Base-by-base conservation (phyloP, 2,797 vertebrate genomes). In the Pangasius djambal region DNA sequence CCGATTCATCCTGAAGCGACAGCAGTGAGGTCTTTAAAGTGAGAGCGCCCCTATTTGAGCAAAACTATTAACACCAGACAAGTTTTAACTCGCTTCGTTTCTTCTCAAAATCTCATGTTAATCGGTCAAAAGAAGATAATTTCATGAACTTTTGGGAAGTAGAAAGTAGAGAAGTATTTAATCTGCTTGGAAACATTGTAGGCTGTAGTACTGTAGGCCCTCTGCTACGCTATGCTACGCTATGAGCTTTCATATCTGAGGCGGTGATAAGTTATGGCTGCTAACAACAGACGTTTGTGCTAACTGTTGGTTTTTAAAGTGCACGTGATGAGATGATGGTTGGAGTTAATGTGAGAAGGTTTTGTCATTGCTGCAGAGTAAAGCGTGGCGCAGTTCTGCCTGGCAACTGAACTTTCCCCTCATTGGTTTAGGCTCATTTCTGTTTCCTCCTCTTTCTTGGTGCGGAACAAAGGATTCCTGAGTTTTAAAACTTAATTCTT, bases 371-470 rank as follows among this genome's bases (percentile, higher is more conserved):
- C 34, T 90, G 88, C 59, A 91, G 84, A 92, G 10, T 9, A 55
- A 63, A 87, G 34, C 83, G 28, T 70, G 81, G 67, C 92, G 89
- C 70, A 96, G 95, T 95, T 98, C 97, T 98, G 97, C 97, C 97
- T 97, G 95, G 97, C 97, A 98, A 98, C 98, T 97, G 95, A 93
- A 94, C 94, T 93, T 95, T 92, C 78, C 93, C 93, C 93, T 95
- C 93, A 97, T 98, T 97, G 97, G 98, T 95, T 96, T 94, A 93
- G 92, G 92, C 94, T 93, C 93, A 97, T 94, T 95, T 94, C 92
- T 92, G 96, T 95, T 96, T 97, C 97, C 96, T 96, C 95, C 92
- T 94, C 90, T 93, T 91, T 50, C 40, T 77, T 84, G 50, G 86
- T 70, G 77, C 57, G 82, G 65, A 79, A 89, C 88, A 89, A 89